Conservation (phyloP, 1,140 invertebrate species). For the Aphelenchoides besseyi region DNA sequence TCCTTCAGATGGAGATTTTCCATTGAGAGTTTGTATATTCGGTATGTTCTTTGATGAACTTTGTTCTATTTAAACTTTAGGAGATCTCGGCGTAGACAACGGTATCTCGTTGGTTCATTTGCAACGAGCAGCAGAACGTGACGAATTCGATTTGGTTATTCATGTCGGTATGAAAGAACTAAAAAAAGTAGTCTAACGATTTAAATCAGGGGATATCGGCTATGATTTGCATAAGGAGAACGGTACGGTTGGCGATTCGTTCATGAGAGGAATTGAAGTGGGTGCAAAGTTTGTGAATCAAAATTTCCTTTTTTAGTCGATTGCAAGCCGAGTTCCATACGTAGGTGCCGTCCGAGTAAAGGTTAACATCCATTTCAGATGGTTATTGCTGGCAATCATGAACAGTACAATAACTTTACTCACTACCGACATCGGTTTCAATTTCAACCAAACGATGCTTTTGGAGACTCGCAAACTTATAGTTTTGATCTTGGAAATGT, state of each 20-base stretch:
- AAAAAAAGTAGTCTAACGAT: too few species aligned
- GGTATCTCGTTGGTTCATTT: conserved; percentile 10
- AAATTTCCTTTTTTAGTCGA: too few species aligned
- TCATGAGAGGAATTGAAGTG: conserved; percentile 61
- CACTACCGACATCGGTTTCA: conserved; percentile 63
- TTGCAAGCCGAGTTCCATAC: conserved; percentile 63
- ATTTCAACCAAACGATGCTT: conserved; percentile 59
- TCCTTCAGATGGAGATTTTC: background rate
- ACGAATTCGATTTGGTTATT: conserved; percentile 19
- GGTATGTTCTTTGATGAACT: background rate
- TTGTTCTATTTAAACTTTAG: too few species aligned
- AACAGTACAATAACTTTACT: conserved; percentile 57
- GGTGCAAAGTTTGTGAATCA: too few species aligned
- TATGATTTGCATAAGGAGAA: conserved; percentile 60
- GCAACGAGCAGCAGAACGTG: background rate
- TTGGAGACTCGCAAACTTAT: conserved; percentile 64
- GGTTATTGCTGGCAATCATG: conserved; percentile 65
- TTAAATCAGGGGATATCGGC: background rate
- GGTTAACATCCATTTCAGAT: conserved; percentile 47
- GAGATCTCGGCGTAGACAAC: conserved; percentile 19
- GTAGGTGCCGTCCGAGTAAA: too few species aligned
- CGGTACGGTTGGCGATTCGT: conserved; percentile 62
- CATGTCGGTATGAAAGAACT: conserved; percentile 20
- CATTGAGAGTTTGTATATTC: conserved; percentile 14
- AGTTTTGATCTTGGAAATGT: conserved; percentile 78